Conservation (phyloP, 2,113 vertebrate genomes). For the Trichomycterus rosablanca region DNA sequence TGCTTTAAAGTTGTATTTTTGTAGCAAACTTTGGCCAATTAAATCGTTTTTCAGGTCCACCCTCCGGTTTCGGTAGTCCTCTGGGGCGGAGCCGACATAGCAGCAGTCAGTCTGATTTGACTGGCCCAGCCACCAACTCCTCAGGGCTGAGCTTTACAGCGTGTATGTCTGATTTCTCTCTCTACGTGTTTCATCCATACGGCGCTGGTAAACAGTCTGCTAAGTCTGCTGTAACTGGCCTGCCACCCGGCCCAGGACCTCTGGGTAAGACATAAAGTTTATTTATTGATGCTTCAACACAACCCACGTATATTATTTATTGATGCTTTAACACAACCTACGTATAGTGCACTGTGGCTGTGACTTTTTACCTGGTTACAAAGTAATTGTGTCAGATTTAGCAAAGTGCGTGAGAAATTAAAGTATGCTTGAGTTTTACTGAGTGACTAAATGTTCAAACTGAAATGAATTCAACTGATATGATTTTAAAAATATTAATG, state of each 20-base stretch:
- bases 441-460: no score
- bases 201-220: slow-evolving; percentile 96
- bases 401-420: no score
- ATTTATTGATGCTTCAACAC: no score
- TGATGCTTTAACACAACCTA: no score
- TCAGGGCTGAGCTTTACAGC: slow-evolving; percentile 96
- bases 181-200: slow-evolving; percentile 96
- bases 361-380: no score
- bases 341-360: no score
- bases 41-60: slow-evolving; percentile 66
- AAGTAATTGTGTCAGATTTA: no score
- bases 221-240: slow-evolving; percentile 84
- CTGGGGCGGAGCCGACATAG: slow-evolving; percentile 88
- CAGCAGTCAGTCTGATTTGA: slow-evolving; percentile 94
- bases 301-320: no score
- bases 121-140: slow-evolving; percentile 79
- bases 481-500: no score
- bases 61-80: slow-evolving; percentile 82
- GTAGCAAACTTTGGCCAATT: background rate
- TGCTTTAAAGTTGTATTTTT: background rate
- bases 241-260: slow-evolving; percentile 79
- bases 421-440: no score
- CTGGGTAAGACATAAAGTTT: slow-evolving; percentile 77
- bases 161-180: slow-evolving; percentile 97
- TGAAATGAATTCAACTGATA: no score